Evolutionary conservation across 1,140 invertebrate species (phyloP).

Genomic region (Oppia nitens): DNA sequence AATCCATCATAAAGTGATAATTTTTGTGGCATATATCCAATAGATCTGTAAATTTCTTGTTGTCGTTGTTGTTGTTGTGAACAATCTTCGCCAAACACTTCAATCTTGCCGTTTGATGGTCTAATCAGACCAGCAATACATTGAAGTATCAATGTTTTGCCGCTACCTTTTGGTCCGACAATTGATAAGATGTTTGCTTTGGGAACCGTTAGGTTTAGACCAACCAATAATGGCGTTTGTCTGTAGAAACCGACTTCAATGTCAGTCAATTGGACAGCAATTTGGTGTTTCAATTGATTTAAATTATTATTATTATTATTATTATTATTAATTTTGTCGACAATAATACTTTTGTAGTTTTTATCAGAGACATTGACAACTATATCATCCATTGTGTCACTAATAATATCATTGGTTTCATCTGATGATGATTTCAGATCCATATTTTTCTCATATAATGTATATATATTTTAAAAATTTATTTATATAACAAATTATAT

Average conservation of each 20-base stretch:
- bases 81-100: neutral
- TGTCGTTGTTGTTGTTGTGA: neutral
- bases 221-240: neutral
- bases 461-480: too few relatives aligned
- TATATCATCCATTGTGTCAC: too few relatives aligned
- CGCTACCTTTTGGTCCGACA: neutral
- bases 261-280: neutral
- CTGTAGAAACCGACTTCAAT: neutral
- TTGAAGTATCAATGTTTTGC: slow-evolving; percentile 7
- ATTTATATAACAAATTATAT: too few relatives aligned
- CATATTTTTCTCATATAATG: too few relatives aligned
- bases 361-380: too few relatives aligned
- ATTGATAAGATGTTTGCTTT: neutral
- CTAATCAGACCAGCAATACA: neutral
- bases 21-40: slow-evolving; percentile 33
- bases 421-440: too few relatives aligned
- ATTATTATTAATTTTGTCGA: too few relatives aligned
- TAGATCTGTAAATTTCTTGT: slow-evolving; percentile 22
- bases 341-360: too few relatives aligned
- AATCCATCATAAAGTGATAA: slow-evolving; percentile 24
- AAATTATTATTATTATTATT: too few relatives aligned
- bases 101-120: neutral
- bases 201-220: neutral
- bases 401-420: too few relatives aligned
- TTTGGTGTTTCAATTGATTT: too few relatives aligned